Evolutionary conservation across 2,888 invertebrate species (phyloP), one percentile per base, ranked within the genome.

Genomic region (Dynastes maya): DNA sequence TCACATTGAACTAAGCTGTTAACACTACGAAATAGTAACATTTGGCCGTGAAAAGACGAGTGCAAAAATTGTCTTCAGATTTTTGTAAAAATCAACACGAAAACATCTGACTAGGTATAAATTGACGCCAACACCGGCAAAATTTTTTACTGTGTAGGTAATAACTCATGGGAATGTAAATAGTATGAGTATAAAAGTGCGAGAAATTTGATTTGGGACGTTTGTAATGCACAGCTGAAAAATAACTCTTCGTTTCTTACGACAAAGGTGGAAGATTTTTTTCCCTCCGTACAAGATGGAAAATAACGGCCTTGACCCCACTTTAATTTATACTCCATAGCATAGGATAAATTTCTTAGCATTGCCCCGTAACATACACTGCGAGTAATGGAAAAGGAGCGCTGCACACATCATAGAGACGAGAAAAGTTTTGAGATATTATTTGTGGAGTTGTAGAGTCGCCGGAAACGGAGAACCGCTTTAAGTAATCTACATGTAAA

Each of bases 401-500:
- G 22, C 9, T n/a, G 53, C n/a, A 53, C 16, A 53, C 53, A 53
- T 16, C 53, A n/a, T 53, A 16, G 53, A 16, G 16, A 13, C 53
- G 53, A 53, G 8, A 9, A 22, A 61, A 61, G 27, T 61, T 61
- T 61, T 29, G 29, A 61, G 9, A 61, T 61, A 61, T 27, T 29
- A 61, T 61, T 61, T 29, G 61, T 27, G 3, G 22, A 61, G 29
- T 27, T 61, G 27, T 29, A 27, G 61, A n/a, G 55, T n/a, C n/a
- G 13, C 5, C 1, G 16, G 55, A 55, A 55, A 55, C 22, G 27
- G 61, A 27, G 22, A 61, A 27, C 11, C 22, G 29, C 27, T 55
- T 55, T 22, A 61, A 61, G 61, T 61, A 61, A 61, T 61, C 61
- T 61, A 22, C 61, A 27, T 61, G 61, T 61, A 61, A 61, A 61